Conservation (phyloP, 2,113 vertebrate species). For the Tor tambroides region DNA sequence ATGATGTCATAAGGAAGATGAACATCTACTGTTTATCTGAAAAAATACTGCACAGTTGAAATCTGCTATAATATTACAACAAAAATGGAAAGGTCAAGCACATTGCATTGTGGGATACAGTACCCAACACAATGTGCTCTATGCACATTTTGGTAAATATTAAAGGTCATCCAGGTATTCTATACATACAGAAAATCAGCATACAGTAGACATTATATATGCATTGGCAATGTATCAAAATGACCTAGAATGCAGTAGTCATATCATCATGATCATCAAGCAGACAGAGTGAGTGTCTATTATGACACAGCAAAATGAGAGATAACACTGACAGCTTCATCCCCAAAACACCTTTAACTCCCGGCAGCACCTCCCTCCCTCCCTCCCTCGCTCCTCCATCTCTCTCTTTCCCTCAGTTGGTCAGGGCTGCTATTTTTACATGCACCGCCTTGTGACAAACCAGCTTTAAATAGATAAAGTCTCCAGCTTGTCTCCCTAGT, state of each 20-base stretch:
- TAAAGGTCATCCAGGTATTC: not conserved
- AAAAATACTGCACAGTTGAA: not conserved
- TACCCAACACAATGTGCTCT: not conserved
- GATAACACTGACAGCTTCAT: slow-evolving; percentile 55
- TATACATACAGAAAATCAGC: not conserved
- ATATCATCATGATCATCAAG: not conserved
- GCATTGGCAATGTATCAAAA: not conserved
- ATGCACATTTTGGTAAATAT: not conserved
- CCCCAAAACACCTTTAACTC: slow-evolving; percentile 41
- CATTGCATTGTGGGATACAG: not conserved
- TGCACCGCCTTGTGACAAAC: slow-evolving; percentile 63
- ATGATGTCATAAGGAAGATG: not conserved
- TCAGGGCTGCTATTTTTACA: slow-evolving; percentile 60
- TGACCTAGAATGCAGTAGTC: not conserved
- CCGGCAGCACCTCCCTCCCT: slow-evolving; percentile 6
- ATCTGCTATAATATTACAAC: not conserved
- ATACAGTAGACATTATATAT: not conserved
- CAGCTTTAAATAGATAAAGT: slow-evolving; percentile 71
- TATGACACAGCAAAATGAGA: slow-evolving; percentile 43
- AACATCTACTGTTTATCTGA: not conserved
- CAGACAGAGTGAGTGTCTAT: slow-evolving; percentile 17
- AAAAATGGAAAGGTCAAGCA: not conserved
- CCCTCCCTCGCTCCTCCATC: not conserved
- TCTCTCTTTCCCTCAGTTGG: slow-evolving; percentile 45
- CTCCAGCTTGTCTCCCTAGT: slow-evolving; percentile 69